These are phyloP conservation scores for Caracal caracal DNA, from an alignment of 2,113 vertebrate species.

Conservation along the genomic window DNA sequence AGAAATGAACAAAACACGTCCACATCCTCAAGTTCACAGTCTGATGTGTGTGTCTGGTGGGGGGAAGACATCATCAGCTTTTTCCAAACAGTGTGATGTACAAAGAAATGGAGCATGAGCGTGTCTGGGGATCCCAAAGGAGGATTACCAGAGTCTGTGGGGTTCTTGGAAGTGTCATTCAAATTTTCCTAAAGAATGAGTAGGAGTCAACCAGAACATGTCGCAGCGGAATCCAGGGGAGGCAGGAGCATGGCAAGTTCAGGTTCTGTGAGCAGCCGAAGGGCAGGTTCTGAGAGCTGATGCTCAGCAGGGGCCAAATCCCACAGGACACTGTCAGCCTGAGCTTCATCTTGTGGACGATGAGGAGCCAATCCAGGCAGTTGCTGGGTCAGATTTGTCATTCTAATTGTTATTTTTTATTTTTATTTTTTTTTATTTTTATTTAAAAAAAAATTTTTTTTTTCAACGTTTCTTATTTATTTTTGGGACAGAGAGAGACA, in stretches of 20 bases:
- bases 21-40: not conserved
- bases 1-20: not conserved
- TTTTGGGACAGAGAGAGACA: no score
- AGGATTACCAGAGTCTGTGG: not conserved
- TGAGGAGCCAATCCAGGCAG: not conserved
- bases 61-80: not conserved
- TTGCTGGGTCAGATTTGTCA: not conserved
- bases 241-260: not conserved
- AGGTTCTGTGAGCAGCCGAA: not conserved
- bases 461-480: no score
- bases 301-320: no score
- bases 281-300: not conserved
- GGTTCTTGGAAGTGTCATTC: not conserved
- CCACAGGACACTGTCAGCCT: not conserved
- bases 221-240: not conserved
- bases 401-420: not conserved
- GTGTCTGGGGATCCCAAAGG: not conserved
- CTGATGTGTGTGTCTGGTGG: not conserved
- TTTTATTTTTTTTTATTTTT: no score
- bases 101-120: not conserved
- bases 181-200: not conserved
- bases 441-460: no score
- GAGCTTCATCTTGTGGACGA: not conserved
- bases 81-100: not conserved
- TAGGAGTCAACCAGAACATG: not conserved